Evolutionary conservation across 2,113 vertebrate genomes (phyloP), one percentile per base, ranked within the genome.

Genomic region (Poecile atricapillus): DNA sequence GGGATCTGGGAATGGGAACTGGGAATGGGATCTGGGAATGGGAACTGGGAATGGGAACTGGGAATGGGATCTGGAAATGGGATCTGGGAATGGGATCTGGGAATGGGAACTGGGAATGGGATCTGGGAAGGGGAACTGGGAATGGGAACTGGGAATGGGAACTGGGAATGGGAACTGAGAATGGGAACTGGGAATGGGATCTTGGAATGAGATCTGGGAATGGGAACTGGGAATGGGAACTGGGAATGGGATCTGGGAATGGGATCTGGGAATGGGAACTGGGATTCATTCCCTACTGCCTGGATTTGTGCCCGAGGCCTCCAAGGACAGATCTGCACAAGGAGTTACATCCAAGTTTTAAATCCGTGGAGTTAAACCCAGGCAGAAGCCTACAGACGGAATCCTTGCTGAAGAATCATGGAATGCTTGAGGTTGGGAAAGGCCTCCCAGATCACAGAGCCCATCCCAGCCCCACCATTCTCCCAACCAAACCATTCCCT

Each of bases 251-350:
- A 37, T 9, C 37, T 37, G 37, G 37, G 37, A 91, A 37, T 41
- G 37, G 78, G 92, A 73, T 88, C 59, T 94, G 56, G 11, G 37
- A 37, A 37, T 39, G 37, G 59, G 71, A 56, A 37, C 55, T n/a
- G 30, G 88, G 64, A 90, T 74, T 65, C 69, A 74, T 93, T 71
- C 88, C 96, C 69, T 91, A 3, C 60, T 52, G 85, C 69, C 58
- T 73, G 88, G 73, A 67, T 93, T 78, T 60, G 89, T 74, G 80
- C 91, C 46, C 67, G 64, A 80, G 93, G 59, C 73, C 89, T 91
- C 95, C 76, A 37, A 83, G 86, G 90, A 24, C 68, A 50, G 74
- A 15, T 35, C 70, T 76, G 50, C 39, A 79, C 63, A 62, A 83
- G 55, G 13, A 77, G 50, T 62, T 94, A 67, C 37, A 80, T 43